These are phyloP conservation scores for Phthorimaea operculella DNA, from an alignment of 1,140 invertebrate species.

Conservation along the genomic window DNA sequence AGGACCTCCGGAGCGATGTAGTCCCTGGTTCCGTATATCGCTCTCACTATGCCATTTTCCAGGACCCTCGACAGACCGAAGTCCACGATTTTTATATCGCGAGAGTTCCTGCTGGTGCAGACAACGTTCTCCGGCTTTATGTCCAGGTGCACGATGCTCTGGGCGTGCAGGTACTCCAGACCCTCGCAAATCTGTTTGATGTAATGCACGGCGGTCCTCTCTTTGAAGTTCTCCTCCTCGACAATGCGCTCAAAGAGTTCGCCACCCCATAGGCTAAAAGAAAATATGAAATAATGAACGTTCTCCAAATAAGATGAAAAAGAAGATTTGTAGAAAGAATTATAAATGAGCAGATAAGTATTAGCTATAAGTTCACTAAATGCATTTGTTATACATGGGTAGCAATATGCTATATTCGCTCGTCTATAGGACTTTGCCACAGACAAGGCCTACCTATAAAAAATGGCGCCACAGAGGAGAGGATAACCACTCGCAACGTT, in stretches of 20 bases:
- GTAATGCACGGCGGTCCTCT: slow-evolving; percentile 91
- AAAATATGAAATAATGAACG: neutral
- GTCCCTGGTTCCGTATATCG: slow-evolving; percentile 92
- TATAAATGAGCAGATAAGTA: no score
- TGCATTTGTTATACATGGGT: no score
- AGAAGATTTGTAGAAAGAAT: neutral
- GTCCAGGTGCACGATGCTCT: slow-evolving; percentile 89
- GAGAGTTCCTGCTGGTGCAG: slow-evolving; percentile 80
- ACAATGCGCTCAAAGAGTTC: slow-evolving; percentile 93
- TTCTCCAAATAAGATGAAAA: neutral
- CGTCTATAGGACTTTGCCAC: no score
- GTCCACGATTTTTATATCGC: slow-evolving; percentile 91
- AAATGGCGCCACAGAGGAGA: no score
- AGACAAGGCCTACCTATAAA: no score
- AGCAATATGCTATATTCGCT: no score
- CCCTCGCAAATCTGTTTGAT: slow-evolving; percentile 91
- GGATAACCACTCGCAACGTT: no score
- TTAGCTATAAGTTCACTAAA: no score
- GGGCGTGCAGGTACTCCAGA: slow-evolving; percentile 89
- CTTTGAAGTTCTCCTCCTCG: slow-evolving; percentile 92
- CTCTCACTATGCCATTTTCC: slow-evolving; percentile 76
- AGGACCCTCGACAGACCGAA: slow-evolving; percentile 86
- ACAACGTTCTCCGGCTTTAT: slow-evolving; percentile 96
- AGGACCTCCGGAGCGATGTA: slow-evolving; percentile 95
- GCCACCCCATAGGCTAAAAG: slow-evolving; percentile 85